Base-by-base conservation (phyloP, 2,113 vertebrate species). In the Misgurnus mizolepis region DNA sequence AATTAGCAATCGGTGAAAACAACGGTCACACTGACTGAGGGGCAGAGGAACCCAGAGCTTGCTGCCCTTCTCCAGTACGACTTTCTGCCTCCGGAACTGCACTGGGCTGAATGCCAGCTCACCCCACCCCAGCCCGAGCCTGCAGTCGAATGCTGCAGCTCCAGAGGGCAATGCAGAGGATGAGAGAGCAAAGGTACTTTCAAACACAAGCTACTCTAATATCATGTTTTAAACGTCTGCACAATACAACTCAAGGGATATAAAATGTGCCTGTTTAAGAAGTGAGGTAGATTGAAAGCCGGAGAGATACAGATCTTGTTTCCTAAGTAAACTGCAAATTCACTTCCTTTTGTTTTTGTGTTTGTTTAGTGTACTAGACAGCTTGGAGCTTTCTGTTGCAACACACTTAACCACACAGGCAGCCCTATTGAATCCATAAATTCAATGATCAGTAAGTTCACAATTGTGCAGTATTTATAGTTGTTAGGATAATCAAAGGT, bases 81-180 rank as follows among this genome's bases (percentile, higher is more conserved):
- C 60, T 76, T 45, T 74, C 61, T 61, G 49, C 62, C 80, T 82
- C 22, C 77, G 71, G 67, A 76, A 43, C 68, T 71, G 79, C 83
- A 84, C 83, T 84, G 79, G 89, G 92, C 82, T 82, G 61, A 67
- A 77, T 41, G 91, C 90, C 92, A 93, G 87, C 81, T 78, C 86
- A 91, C 89, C 89, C 90, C 90, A 91, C 89, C 90, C 90, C 85
- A 86, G 87, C 89, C 85, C 87, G 88, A 87, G 88, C 88, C 90
- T 91, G 91, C 91, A 89, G 82, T 87, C 80, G 78, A 90, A 88
- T 90, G 85, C 90, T 92, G 91, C 90, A 92, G 90, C 90, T 91
- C 90, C 89, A 90, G 88, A 89, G 89, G 90, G 87, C 89, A 90
- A 85, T 89, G 87, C 87, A 90, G 90, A 90, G 87, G 89, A 90